Evolutionary conservation across 2,113 vertebrate genomes (phyloP), one percentile per base, ranked within the genome.

Genomic region (Actenoides lindsayi): DNA sequence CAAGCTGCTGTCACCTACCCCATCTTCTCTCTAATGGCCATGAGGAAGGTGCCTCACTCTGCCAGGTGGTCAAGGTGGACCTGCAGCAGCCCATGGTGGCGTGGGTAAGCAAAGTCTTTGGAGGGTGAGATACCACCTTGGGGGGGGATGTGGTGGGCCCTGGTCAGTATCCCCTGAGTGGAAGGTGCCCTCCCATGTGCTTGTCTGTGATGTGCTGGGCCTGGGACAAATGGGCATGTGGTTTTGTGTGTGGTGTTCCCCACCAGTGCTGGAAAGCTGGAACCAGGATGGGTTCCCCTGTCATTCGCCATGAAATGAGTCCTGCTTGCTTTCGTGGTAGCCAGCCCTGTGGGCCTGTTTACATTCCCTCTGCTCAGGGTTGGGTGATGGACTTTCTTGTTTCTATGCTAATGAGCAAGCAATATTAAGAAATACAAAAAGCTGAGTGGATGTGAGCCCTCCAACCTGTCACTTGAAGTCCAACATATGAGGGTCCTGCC

Each of bases 211-310:
- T 21, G 5, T 51, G 19, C 37, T 85, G 78, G 42, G 35, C 75
- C 56, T 53, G 59, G 48, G 69, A 42, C n/a, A 71, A 67, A 30
- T 0, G 0, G n/a, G 16, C 21, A 62, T 0, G 0, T 7, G 56
- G 15, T 71, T 57, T 33, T 7, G 3, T 15, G 10, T 35, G 13
- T 56, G 35, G 13, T 51, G 37, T 50, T 54, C 19, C 46, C 23
- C 5, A 21, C 20, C 39, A 37, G 11, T 5, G 19, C 73, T 81
- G 56, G 44, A 56, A 83, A 77, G 70, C 15, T 41, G 44, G n/a
- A 83, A 68, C 23, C 56, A 44, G 20, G 51, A 25, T 54, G 63
- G 21, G 20, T 69, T 89, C 63, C 31, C 16, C 18, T 65, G 24
- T 73, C 5, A 0, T 54, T 62, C 5, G 5, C 23, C 23, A 8